Evolutionary conservation across 2,888 invertebrate species (phyloP).

Genomic region (Fissipunctia ypsillon): DNA sequence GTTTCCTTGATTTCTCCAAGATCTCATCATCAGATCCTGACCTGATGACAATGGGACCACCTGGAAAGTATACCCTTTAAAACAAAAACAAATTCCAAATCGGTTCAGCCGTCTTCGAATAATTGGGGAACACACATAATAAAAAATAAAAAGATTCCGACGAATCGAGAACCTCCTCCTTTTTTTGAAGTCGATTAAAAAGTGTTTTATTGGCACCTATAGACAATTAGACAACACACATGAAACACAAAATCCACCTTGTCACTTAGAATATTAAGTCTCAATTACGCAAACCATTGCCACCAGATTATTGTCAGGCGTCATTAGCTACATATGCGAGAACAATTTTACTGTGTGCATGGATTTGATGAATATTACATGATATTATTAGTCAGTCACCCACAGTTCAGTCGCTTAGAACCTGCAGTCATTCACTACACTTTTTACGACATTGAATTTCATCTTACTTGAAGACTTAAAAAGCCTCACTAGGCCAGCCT

Average conservation of each 20-base stretch:
- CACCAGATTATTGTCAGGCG: conserved; percentile 53
- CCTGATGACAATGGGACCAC: too few species aligned
- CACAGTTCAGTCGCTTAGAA: background rate
- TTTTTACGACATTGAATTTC: conserved; percentile 16
- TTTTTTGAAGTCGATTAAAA: too few species aligned
- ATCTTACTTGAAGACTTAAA: conserved; percentile 8
- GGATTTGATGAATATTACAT: conserved; percentile 20
- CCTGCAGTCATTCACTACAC: conserved; percentile 9
- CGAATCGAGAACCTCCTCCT: too few species aligned
- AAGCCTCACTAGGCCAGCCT: conserved; percentile 9
- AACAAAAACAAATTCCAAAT: too few species aligned
- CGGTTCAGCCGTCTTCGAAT: too few species aligned
- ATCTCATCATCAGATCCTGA: too few species aligned
- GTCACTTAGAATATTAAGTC: conserved; percentile 5
- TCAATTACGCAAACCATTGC: conserved; percentile 50
- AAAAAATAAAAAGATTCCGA: too few species aligned
- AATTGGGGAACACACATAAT: too few species aligned
- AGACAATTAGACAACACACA: background rate
- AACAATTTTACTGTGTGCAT: background rate
- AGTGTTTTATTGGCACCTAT: conserved; percentile 5
- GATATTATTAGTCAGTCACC: background rate
- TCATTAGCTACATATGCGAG: background rate
- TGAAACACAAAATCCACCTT: conserved; percentile 7
- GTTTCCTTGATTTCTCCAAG: too few species aligned
- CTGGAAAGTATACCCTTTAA: too few species aligned